Conservation (phyloP, 2,113 vertebrate genomes). For the Isichthys henryi region DNA sequence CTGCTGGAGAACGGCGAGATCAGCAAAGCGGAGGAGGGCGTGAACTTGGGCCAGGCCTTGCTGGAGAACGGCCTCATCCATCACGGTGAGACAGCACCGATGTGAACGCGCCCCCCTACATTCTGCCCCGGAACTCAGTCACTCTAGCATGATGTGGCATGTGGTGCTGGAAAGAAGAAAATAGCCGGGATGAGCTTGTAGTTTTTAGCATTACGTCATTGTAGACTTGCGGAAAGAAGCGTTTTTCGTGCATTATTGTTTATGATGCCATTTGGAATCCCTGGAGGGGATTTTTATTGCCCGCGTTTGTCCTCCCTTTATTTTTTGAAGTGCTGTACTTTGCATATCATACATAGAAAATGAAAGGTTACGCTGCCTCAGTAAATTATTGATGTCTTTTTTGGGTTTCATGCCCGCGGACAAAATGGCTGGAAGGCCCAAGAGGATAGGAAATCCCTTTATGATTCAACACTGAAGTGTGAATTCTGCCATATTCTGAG, state of each 20-base stretch:
- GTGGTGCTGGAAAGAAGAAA: not conserved
- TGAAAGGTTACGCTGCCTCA: not conserved
- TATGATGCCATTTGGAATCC: not conserved
- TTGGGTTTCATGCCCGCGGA: not conserved
- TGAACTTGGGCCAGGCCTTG: slow-evolving; percentile 92
- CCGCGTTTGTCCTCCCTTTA: not conserved
- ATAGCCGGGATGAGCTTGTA: not conserved
- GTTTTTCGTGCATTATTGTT: not conserved
- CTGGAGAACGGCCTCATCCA: slow-evolving; percentile 97
- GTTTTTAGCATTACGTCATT: not conserved
- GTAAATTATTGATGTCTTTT: slow-evolving; percentile 9
- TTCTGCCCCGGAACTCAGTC: not conserved
- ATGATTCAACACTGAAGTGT: not conserved
- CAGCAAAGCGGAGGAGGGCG: slow-evolving; percentile 91
- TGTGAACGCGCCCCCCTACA: not conserved
- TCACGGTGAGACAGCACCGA: slow-evolving; percentile 68
- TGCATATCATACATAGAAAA: not conserved
- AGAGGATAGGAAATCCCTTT: not conserved
- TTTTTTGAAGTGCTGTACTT: slow-evolving; percentile 10
- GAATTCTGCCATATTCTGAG: not conserved
- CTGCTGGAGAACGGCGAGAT: slow-evolving; percentile 93
- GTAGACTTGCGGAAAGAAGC: not conserved
- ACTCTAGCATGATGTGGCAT: not conserved
- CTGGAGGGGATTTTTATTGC: not conserved
- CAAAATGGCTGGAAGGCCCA: not conserved